Evolutionary conservation across 2,888 invertebrate species (phyloP).

Genomic region (Orchesella flavescens): DNA sequence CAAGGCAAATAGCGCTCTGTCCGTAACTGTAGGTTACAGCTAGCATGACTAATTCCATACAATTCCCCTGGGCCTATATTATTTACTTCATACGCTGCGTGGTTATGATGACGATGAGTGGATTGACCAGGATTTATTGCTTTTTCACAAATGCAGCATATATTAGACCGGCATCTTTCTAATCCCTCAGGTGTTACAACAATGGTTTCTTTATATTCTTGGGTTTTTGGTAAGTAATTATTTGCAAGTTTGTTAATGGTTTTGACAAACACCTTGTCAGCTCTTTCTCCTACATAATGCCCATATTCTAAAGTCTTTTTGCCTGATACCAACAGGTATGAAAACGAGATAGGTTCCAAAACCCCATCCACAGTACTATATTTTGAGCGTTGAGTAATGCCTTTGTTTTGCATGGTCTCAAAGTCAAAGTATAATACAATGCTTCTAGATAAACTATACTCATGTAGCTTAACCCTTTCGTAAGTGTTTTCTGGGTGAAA

Average conservation of each 20-base stretch:
- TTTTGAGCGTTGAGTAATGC: not conserved
- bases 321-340: not conserved
- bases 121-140: not conserved
- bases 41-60: not conserved
- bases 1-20: not conserved
- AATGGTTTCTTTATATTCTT: not conserved
- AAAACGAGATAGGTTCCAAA: slow-evolving; percentile 1
- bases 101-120: slow-evolving; percentile 1
- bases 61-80: not conserved
- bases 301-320: slow-evolving; percentile 15
- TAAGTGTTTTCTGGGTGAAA: not conserved
- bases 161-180: not conserved
- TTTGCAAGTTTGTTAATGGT: not conserved
- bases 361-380: not conserved
- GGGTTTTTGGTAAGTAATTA: not conserved
- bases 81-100: not conserved
- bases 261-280: slow-evolving; percentile 1
- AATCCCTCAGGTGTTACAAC: not conserved
- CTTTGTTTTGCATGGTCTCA: not conserved
- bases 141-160: slow-evolving; percentile 3
- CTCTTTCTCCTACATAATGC: not conserved
- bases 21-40: not conserved
- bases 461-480: not conserved
- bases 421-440: slow-evolving; percentile 13
- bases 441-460: not conserved